Evolutionary conservation across 2,797 vertebrate genomes (phyloP), one percentile per base, ranked within the genome.

Genomic region (Choloepus didactylus): DNA sequence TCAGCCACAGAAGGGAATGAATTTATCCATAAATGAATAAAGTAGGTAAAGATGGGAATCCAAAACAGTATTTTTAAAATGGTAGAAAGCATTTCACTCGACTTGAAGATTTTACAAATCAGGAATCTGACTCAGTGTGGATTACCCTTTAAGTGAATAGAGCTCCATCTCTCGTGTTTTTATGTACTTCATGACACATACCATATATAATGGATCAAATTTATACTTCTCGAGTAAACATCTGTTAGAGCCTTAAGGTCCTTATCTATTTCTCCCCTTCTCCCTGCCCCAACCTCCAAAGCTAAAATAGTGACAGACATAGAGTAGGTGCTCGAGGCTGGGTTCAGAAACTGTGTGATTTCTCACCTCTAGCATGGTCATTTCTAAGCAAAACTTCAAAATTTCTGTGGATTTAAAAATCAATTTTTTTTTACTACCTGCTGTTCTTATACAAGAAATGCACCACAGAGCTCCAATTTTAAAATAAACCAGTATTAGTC

Each of bases 1-100:
- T 86, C 56, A 23, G 11, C 72, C 93, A 82, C 51, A 83, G 6
- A 73, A 89, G 59, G 46, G 81, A 95, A 90, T 56, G 92, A 76
- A 85, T 25, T 31, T 49, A 86, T 15, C 6, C 6, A 1, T 10
- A 90, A 23, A 82, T 89, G 86, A 96, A 54, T 1, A 72, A 77
- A 82, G 69, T 9, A 72, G 67, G 51, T 6, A 60, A 44, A 38
- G 29, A 80, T 0, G 64, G 38, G 31, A 35, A 72, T 4, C 27
- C 62, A 64, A 60, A 69, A 62, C 0, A 62, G 38, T 3, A 41
- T 60, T 62, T 54, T 72, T 76, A 64, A 0, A 15, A 92, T n/a
- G 9, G 25, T 46, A 73, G 60, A 81, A 51, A 84, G 31, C 41
- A 31, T 38, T 70, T 76, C 41, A 46, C 31, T 62, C 27, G 62